Base-by-base conservation (phyloP, 2,888 invertebrate species). In the Standfussiana lucernea region DNA sequence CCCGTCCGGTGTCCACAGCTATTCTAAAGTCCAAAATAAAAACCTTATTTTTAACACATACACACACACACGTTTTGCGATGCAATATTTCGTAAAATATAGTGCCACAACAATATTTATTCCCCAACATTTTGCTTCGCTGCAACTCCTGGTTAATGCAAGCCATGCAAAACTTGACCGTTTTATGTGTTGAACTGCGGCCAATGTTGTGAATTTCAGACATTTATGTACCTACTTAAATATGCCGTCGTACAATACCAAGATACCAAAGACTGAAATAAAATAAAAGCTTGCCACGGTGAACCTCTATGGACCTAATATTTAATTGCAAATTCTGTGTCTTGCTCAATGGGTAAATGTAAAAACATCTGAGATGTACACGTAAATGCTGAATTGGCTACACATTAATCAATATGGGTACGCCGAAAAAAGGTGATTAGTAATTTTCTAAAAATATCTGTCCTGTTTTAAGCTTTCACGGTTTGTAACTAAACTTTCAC, bases 171-270 rank as follows among this genome's bases (percentile, higher is more conserved):
- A 56, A 71, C 68, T 69, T 61, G 64, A 78, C 64, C 65, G 72
- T 61, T 81, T 83, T 72, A 83, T 81, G 78, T 42, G 65, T 47
- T 78, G 83, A 81, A 69, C 79, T 53, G 42, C 24, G 6, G 45
- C n/a, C 68, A 83, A 35, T 45, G 37, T 65, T 42, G 32, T 35
- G 37, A 72, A 68, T 56, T 40, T 40, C 13, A 7, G 24, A 72
- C 11, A 37, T 37, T 32, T 59, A 67, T 67, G 8, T 24, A 40
- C 18, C 18, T 18, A 18, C 24, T 21, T 32, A n/a, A 37, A 32
- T 53, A n/a, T 53, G n/a, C 2, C 10, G 21, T n/a, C 40, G 40
- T 21, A 35, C n/a, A 45, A 21, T 21, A 71, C 13, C n/a, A 21
- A 1, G 21, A n/a, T n/a, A n/a, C n/a, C 35, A 21, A 67, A 50